phyloP scores from a whole-genome alignment of 2,797 vertebrate species.

The Brachymystax lenok region DNA sequence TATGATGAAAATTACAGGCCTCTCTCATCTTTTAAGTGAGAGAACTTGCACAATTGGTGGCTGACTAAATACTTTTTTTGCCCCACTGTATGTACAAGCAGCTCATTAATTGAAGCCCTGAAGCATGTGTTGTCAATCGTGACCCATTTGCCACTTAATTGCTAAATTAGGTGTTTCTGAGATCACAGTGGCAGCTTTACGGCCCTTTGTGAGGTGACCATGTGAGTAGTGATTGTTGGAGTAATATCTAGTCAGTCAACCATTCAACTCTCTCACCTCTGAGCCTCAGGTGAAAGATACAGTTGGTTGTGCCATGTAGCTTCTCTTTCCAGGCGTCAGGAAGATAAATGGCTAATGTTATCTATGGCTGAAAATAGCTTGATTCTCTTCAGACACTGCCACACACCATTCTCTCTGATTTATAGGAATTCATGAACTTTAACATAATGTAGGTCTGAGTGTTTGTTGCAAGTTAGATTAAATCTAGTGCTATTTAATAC shows the following conservation, averaged over 20 bases:
- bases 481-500: not conserved
- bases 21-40: too few relatives aligned
- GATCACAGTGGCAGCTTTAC: slow-evolving; percentile 52
- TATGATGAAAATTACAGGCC: too few relatives aligned
- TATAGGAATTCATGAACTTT: not conserved
- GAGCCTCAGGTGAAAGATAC: not conserved
- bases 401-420: not conserved
- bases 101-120: slow-evolving; percentile 25
- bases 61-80: too few relatives aligned
- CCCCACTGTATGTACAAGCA: slow-evolving; percentile 27
- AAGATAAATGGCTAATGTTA: not conserved
- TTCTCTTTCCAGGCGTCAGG: slow-evolving; percentile 17
- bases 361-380: slow-evolving; percentile 35
- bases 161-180: slow-evolving; percentile 49
- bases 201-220: slow-evolving; percentile 5
- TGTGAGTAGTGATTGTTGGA: slow-evolving; percentile 26
- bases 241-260: slow-evolving; percentile 23
- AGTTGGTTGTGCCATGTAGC: slow-evolving; percentile 13
- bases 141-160: slow-evolving; percentile 23
- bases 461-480: not conserved
- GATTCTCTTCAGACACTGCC: slow-evolving; percentile 13
- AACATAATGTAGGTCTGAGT: not conserved
- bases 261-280: slow-evolving; percentile 3
- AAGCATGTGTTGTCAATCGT: slow-evolving; percentile 45
- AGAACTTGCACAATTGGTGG: too few relatives aligned